A percentile compares a stretch with the other conserved stretches of the same genome.
Evolutionary conservation across 1,140 invertebrate species (phyloP).

Genomic region (Pentalonia nigronervosa): DNA sequence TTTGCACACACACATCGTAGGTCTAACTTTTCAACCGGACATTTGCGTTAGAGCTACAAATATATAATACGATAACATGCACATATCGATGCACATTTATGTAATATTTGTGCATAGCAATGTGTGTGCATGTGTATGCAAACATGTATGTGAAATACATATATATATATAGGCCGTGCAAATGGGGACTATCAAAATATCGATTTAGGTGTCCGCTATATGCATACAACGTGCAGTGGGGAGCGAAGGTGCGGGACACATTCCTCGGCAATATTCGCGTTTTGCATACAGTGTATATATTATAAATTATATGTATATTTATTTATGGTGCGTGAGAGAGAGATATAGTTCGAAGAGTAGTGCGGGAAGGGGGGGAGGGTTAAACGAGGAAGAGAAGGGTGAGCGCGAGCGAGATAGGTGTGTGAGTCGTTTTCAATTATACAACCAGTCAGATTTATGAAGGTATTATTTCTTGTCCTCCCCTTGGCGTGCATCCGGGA

Average conservation of each 20-base stretch:
- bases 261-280: conserved; percentile 41
- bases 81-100: not conserved
- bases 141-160: not conserved
- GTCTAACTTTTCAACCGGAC: not conserved
- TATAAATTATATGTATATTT: conserved; percentile 19
- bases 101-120: not conserved
- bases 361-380: no score
- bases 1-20: not conserved
- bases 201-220: conserved; percentile 4
- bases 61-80: not conserved
- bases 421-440: conserved; percentile 55
- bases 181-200: conserved; percentile 47
- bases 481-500: not conserved
- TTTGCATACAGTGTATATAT: not conserved
- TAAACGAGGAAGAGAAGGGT: not conserved
- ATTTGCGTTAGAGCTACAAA: not conserved
- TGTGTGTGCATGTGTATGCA: not conserved
- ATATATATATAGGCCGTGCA: not conserved
- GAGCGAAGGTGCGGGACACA: not conserved
- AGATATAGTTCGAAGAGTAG: not conserved
- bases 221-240: not conserved
- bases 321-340: not conserved
- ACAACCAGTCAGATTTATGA: conserved; percentile 54
- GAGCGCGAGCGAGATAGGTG: not conserved
- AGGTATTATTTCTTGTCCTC: conserved; percentile 47